These are phyloP conservation scores for Lobophora halterata DNA, from an alignment of 2,888 invertebrate genomes.

Conservation along the genomic window DNA sequence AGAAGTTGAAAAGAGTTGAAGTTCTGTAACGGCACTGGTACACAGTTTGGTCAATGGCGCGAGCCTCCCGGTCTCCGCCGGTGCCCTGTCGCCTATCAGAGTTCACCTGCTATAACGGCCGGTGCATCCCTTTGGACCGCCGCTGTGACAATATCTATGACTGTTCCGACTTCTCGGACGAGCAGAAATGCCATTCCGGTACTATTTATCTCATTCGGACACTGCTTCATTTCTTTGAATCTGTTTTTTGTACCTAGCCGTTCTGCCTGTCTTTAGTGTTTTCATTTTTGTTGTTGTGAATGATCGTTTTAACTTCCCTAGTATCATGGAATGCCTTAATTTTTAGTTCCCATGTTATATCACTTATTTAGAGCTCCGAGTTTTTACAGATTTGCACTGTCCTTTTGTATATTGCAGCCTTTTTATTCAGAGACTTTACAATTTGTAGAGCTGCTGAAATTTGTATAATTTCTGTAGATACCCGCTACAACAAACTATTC, in stretches of 20 bases:
- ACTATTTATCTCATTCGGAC: constrained; percentile 38
- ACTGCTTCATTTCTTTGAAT: too few species aligned
- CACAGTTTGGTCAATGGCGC: constrained; percentile 63
- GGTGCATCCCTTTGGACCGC: constrained; percentile 88
- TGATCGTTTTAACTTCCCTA: neutral
- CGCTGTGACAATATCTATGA: constrained; percentile 95
- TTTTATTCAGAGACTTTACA: too few species aligned
- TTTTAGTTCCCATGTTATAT: too few species aligned
- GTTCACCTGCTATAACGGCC: constrained; percentile 87
- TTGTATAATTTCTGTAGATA: too few species aligned
- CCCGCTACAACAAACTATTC: too few species aligned
- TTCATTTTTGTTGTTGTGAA: constrained; percentile 1
- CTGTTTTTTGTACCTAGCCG: constrained; percentile 6
- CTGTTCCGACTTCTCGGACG: constrained; percentile 94
- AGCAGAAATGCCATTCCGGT: constrained; percentile 89
- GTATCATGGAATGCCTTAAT: too few species aligned
- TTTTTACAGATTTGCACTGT: too few species aligned
- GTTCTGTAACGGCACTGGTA: constrained; percentile 5
- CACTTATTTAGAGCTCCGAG: too few species aligned
- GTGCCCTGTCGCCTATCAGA: constrained; percentile 81
- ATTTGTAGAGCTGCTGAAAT: too few species aligned
- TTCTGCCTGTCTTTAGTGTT: too few species aligned
- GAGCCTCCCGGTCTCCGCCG: constrained; percentile 56
- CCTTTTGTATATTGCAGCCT: too few species aligned
- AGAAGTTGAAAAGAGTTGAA: neutral